Percentiles rank a stretch among this genome's conserved stretches.
These are phyloP conservation scores for Cistogaster globosa DNA, from an alignment of 2,888 invertebrate genomes.

Conservation along the genomic window DNA sequence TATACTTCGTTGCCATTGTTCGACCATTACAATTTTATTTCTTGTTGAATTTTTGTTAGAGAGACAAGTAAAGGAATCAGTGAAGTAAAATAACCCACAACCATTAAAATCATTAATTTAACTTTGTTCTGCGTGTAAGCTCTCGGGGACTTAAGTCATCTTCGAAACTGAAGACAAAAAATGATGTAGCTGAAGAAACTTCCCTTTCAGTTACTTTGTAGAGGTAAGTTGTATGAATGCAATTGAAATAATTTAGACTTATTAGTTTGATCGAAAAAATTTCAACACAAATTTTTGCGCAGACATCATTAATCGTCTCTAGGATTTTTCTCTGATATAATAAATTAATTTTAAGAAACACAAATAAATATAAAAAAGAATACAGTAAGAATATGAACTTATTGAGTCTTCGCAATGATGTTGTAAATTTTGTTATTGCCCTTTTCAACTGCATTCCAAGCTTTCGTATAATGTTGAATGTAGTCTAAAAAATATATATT, in stretches of 20 bases:
- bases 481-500: no score
- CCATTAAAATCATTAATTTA: conserved; percentile 51
- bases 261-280: not conserved
- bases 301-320: no score
- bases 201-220: not conserved
- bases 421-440: no score
- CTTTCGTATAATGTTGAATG: no score
- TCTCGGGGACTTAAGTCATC: conserved; percentile 30
- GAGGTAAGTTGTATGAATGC: not conserved
- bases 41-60: not conserved
- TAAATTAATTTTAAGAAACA: no score
- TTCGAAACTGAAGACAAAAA: conserved; percentile 1
- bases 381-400: no score
- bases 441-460: no score
- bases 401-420: no score
- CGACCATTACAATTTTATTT: conserved; percentile 25
- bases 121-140: conserved; percentile 10
- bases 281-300: not conserved
- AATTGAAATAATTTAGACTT: not conserved
- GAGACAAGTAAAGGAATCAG: conserved; percentile 13
- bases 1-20: not conserved
- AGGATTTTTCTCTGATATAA: no score
- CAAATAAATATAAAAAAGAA: no score
- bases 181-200: not conserved
- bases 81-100: conserved; percentile 30